Evolutionary conservation across 1,140 invertebrate genomes (phyloP).

Genomic region (Cecropterus lyciades): DNA sequence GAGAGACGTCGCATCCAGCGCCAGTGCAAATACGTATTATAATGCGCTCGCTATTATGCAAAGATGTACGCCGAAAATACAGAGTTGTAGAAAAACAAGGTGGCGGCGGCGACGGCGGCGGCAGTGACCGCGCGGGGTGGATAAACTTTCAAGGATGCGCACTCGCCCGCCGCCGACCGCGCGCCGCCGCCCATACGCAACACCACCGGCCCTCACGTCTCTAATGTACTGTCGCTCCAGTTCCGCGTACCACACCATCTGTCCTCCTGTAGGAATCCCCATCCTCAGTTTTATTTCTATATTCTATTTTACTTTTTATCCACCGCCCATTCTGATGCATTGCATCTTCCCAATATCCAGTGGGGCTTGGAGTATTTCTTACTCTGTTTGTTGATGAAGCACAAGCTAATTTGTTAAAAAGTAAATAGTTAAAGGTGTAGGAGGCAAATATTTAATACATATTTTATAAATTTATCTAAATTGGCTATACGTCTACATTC

Average conservation of each 20-base stretch:
- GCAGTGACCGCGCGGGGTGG: slow-evolving; percentile 69
- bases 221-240: slow-evolving; percentile 38
- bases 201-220: neutral
- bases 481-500: too few species aligned
- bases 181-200: slow-evolving; percentile 22
- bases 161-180: slow-evolving; percentile 35
- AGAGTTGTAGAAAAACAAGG: slow-evolving; percentile 49
- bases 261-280: neutral
- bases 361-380: too few species aligned
- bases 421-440: too few species aligned
- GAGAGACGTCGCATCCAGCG: slow-evolving; percentile 2
- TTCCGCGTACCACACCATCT: slow-evolving; percentile 21
- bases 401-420: too few species aligned
- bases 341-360: too few species aligned
- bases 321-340: too few species aligned
- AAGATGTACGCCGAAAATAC: slow-evolving; percentile 50
- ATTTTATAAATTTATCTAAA: too few species aligned
- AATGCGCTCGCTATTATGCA: slow-evolving; percentile 43
- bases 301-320: too few species aligned
- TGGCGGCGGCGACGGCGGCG: slow-evolving; percentile 51
- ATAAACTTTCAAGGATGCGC: slow-evolving; percentile 76
- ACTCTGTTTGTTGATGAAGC: too few species aligned
- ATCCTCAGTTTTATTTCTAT: too few species aligned
- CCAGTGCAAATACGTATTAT: slow-evolving; percentile 34
- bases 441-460: too few species aligned